Percentiles rank a stretch among this genome's conserved stretches.
phyloP scores from a whole-genome alignment of 2,888 invertebrate genomes.

The Alloscopus bannaensis region DNA sequence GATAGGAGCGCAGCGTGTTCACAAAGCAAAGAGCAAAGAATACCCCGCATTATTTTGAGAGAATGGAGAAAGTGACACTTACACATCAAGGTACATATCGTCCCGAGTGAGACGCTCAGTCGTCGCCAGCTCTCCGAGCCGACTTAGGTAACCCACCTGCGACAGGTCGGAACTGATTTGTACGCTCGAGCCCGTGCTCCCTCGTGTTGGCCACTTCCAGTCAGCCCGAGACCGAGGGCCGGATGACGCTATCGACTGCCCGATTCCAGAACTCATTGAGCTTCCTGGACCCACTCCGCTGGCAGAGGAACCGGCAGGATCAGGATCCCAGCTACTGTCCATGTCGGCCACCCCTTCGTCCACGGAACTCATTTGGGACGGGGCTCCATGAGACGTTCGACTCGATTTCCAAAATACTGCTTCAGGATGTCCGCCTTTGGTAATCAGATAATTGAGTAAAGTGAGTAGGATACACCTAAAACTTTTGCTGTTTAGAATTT shows the following conservation, averaged over 20 bases:
- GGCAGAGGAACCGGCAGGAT: slow-evolving; percentile 64
- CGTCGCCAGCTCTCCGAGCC: not conserved
- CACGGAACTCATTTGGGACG: slow-evolving; percentile 70
- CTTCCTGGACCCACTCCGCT: slow-evolving; percentile 65
- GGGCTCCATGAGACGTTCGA: slow-evolving; percentile 64
- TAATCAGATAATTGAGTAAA: not conserved
- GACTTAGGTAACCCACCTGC: slow-evolving; percentile 58
- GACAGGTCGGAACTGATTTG: slow-evolving; percentile 71
- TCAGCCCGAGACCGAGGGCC: slow-evolving; percentile 66
- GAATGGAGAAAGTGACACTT: slow-evolving; percentile 43
- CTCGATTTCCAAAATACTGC: slow-evolving; percentile 70
- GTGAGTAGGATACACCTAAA: too few species aligned
- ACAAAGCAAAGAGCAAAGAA: slow-evolving; percentile 35
- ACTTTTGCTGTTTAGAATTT: not conserved
- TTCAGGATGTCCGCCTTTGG: slow-evolving; percentile 57
- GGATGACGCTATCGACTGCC: slow-evolving; percentile 65
- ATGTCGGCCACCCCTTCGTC: slow-evolving; percentile 76
- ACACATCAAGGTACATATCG: slow-evolving; percentile 58
- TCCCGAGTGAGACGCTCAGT: slow-evolving; percentile 44
- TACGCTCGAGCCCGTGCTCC: slow-evolving; percentile 69
- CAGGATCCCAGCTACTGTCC: slow-evolving; percentile 71
- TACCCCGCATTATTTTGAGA: slow-evolving; percentile 30
- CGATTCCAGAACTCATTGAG: slow-evolving; percentile 68
- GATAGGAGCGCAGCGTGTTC: slow-evolving; percentile 43
- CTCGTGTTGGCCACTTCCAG: slow-evolving; percentile 72